Percentiles rank a stretch among this genome's conserved stretches.
Conservation (phyloP, 1,140 invertebrate genomes). For the Mylabris phalerata region DNA sequence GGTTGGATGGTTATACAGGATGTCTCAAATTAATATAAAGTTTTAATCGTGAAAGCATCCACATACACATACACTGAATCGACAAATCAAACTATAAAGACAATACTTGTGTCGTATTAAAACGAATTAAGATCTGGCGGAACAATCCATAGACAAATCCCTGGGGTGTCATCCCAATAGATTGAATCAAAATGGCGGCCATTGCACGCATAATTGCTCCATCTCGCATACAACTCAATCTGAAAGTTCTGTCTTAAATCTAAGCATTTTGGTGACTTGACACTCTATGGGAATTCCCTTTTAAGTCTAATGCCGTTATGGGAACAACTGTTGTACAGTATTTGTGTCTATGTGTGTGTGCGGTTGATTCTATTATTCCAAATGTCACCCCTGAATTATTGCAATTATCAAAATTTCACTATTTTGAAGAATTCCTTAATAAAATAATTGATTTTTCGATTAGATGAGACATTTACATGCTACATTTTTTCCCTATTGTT, state of each 20-base stretch:
- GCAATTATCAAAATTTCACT: neutral
- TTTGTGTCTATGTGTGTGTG: too few species aligned
- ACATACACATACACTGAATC: too few species aligned
- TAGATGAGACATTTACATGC: slow-evolving; percentile 10
- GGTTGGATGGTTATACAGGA: too few species aligned
- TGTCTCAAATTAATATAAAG: too few species aligned
- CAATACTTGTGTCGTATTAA: slow-evolving; percentile 14
- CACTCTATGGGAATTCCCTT: too few species aligned
- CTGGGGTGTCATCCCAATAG: slow-evolving; percentile 35
- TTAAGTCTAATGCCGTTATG: too few species aligned
- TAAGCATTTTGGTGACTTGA: too few species aligned
- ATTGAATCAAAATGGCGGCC: slow-evolving; percentile 38
- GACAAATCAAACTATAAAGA: neutral
- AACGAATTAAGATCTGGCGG: slow-evolving; percentile 25
- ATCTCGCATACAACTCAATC: slow-evolving; percentile 16
- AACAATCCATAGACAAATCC: slow-evolving; percentile 24
- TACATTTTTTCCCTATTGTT: neutral
- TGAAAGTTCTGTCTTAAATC: too few species aligned
- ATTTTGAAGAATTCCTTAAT: neutral
- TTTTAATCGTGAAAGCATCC: too few species aligned
- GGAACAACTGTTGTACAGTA: too few species aligned
- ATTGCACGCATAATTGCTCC: slow-evolving; percentile 36
- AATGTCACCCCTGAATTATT: neutral
- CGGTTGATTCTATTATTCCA: too few species aligned
- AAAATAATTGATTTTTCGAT: too few species aligned